Percentiles rank a stretch among this genome's conserved stretches.
These are phyloP conservation scores for Ptilorrhoa leucosticta DNA, from an alignment of 2,113 vertebrate species.

Conservation along the genomic window DNA sequence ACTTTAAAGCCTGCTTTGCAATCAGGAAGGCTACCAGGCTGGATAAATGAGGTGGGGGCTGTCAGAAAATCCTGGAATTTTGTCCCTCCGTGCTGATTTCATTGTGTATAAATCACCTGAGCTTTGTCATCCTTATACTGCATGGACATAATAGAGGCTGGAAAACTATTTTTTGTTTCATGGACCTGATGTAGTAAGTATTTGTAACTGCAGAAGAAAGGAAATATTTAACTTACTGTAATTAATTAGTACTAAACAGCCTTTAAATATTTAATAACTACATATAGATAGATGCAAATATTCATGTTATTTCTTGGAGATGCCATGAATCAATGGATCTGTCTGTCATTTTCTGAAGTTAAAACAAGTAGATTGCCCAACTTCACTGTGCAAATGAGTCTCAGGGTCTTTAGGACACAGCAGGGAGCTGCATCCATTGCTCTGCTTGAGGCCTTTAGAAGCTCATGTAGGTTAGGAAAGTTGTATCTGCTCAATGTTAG, in stretches of 20 bases:
- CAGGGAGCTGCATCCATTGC: background rate
- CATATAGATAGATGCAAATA: background rate
- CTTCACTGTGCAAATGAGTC: rapidly evolving
- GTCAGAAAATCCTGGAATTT: background rate
- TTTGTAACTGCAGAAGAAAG: background rate
- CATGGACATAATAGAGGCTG: background rate
- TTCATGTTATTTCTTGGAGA: background rate
- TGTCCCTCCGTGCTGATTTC: background rate
- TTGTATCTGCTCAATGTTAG: background rate
- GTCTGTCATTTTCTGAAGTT: background rate
- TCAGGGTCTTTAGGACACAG: background rate
- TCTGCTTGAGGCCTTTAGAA: background rate
- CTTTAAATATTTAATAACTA: background rate
- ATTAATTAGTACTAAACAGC: background rate
- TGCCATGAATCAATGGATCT: background rate
- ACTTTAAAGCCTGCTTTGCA: background rate
- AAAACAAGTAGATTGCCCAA: background rate
- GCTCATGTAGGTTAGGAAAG: background rate
- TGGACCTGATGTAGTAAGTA: background rate
- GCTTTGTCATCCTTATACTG: background rate
- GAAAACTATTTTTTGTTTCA: background rate
- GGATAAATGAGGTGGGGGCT: background rate
- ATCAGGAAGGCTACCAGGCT: background rate
- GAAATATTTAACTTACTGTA: background rate
- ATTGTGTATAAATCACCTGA: background rate